Percentiles rank a stretch among this genome's conserved stretches.
Conservation (phyloP, 2,888 invertebrate genomes). For the Caenorhabditis parvicauda region DNA sequence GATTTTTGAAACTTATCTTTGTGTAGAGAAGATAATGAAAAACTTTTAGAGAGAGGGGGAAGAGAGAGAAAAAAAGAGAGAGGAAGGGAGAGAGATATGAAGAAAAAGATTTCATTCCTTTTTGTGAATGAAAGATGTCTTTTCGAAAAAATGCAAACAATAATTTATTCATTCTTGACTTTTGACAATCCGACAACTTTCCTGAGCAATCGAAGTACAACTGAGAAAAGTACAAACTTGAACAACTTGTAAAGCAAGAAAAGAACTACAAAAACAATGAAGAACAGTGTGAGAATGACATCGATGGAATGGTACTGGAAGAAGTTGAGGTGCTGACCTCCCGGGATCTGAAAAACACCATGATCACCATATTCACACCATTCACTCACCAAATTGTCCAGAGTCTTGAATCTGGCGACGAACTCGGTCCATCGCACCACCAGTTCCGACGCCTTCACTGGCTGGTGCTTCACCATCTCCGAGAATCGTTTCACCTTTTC, state of each 20-base stretch:
- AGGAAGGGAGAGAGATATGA: constrained; percentile 2
- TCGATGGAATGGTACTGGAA: constrained; percentile 20
- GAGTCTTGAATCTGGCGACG: constrained; percentile 19
- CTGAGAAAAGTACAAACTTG: background rate
- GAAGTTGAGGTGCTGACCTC: constrained; percentile 4
- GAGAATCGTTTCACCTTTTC: constrained; percentile 20
- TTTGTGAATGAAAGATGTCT: background rate
- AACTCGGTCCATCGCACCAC: constrained; percentile 31
- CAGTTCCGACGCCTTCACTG: constrained; percentile 15
- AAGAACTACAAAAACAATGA: background rate
- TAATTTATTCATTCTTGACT: background rate
- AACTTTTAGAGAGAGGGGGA: no score
- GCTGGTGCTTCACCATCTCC: constrained; percentile 24
- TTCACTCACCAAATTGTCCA: constrained; percentile 8
- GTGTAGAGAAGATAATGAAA: no score
- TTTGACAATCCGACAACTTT: background rate
- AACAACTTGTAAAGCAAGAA: background rate
- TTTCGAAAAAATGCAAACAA: background rate
- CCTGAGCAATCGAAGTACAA: background rate
- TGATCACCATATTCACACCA: background rate
- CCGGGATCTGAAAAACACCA: constrained; percentile 15
- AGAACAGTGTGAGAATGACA: background rate
- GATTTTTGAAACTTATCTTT: no score
- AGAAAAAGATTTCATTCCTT: background rate
- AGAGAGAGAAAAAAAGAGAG: background rate